Conservation (phyloP, 2,797 vertebrate genomes). For the Chaetophractus vellerosus region DNA sequence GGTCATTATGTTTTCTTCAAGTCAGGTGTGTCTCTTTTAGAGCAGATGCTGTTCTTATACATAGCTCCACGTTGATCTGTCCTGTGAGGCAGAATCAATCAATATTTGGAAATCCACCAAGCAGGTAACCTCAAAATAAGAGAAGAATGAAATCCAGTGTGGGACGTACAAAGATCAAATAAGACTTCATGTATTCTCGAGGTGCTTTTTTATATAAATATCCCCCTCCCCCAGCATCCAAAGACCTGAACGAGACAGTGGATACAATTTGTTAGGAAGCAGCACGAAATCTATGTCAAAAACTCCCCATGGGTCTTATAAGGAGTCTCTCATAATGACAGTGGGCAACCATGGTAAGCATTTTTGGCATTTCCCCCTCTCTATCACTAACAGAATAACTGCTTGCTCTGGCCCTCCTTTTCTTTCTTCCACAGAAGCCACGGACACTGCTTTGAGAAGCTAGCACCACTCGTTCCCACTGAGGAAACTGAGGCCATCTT, state of each 20-base stretch:
- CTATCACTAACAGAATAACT: background rate
- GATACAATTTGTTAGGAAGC: background rate
- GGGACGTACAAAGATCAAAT: background rate
- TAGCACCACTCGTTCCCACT: background rate
- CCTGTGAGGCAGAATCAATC: accelerated
- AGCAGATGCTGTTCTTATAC: accelerated
- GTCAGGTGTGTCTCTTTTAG: accelerated
- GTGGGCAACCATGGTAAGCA: background rate
- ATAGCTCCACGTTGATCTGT: accelerated
- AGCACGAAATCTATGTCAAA: no score
- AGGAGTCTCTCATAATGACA: background rate
- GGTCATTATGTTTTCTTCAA: background rate
- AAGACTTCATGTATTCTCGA: background rate
- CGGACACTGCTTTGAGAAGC: background rate
- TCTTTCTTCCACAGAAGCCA: background rate
- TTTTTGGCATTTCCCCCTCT: background rate
- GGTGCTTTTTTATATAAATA: background rate
- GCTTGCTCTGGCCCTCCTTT: background rate
- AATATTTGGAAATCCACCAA: background rate
- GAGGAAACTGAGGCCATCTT: background rate
- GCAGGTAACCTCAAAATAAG: background rate
- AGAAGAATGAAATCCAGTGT: background rate
- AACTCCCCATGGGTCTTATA: background rate
- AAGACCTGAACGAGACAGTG: no score
- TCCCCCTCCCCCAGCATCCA: no score